A percentile compares a stretch with the other conserved stretches of the same genome.
Conservation (phyloP, 2,113 vertebrate species). For the Vanacampus margaritifer region DNA sequence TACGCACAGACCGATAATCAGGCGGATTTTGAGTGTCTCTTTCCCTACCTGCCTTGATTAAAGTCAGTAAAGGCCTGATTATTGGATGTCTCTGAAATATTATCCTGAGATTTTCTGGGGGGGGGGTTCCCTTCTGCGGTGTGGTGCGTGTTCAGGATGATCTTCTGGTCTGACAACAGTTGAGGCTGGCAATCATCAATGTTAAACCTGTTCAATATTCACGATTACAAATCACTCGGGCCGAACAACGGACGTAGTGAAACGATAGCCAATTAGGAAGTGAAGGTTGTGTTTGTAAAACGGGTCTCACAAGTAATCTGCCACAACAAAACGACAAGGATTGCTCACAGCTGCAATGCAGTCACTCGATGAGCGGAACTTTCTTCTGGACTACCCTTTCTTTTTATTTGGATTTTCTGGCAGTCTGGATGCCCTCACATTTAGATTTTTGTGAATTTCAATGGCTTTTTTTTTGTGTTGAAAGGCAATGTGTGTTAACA, state of each 20-base stretch:
- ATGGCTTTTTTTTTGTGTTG: slow-evolving; percentile 33
- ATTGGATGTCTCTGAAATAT: no score
- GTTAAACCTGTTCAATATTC: background rate
- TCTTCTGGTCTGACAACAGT: no score
- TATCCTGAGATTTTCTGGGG: no score
- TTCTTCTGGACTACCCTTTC: background rate
- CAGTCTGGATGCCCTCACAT: background rate
- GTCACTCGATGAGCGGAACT: background rate
- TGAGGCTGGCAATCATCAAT: no score
- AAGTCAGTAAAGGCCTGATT: no score
- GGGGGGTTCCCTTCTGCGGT: no score
- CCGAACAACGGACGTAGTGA: no score
- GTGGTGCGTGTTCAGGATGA: no score
- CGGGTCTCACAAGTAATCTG: background rate
- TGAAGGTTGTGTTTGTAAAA: background rate
- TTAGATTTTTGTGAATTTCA: slow-evolving; percentile 14
- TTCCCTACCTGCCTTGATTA: no score
- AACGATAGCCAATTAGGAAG: no score
- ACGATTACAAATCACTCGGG: background rate
- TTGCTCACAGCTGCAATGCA: background rate
- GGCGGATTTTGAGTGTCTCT: no score
- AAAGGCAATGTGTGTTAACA: slow-evolving; percentile 61
- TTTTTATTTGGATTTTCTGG: background rate
- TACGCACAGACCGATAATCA: no score
- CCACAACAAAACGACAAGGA: background rate